A percentile compares a stretch with the other conserved stretches of the same genome.
Evolutionary conservation across 2,797 vertebrate species (phyloP).

Genomic region (Hypotaenidia okinawae): DNA sequence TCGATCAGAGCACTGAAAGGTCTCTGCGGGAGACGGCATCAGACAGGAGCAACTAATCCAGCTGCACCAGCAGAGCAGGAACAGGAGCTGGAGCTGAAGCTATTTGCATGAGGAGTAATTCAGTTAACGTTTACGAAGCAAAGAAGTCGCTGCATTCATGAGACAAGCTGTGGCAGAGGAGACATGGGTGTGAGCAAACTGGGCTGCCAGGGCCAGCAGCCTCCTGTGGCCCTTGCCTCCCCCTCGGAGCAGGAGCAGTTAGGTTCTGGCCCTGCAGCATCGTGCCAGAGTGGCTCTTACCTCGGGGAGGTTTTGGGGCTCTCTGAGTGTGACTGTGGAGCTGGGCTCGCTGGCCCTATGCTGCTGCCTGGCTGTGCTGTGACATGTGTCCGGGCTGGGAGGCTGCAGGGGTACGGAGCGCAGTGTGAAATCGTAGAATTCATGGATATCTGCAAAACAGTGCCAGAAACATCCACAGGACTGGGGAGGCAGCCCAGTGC

Average conservation of each 20-base stretch:
- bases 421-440: constrained; percentile 51
- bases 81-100: background rate
- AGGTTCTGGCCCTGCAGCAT: background rate
- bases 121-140: constrained; percentile 40
- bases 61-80: constrained; percentile 13
- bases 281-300: background rate
- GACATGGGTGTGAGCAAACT: background rate
- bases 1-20: constrained; percentile 8
- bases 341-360: background rate
- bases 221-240: background rate
- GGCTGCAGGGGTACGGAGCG: constrained; percentile 2
- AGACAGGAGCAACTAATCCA: constrained; percentile 5
- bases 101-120: background rate
- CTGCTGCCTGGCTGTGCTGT: background rate
- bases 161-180: background rate
- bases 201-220: background rate
- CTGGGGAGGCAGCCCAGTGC: rapidly evolving
- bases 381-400: rapidly evolving
- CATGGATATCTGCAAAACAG: constrained; percentile 68
- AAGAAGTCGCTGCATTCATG: background rate
- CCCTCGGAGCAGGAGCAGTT: background rate
- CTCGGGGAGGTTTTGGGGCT: background rate
- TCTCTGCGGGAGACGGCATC: background rate
- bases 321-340: background rate
- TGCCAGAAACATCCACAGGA: background rate